Evolutionary conservation across 1,140 invertebrate species (phyloP).

Genomic region (Oryzaephilus surinamensis): DNA sequence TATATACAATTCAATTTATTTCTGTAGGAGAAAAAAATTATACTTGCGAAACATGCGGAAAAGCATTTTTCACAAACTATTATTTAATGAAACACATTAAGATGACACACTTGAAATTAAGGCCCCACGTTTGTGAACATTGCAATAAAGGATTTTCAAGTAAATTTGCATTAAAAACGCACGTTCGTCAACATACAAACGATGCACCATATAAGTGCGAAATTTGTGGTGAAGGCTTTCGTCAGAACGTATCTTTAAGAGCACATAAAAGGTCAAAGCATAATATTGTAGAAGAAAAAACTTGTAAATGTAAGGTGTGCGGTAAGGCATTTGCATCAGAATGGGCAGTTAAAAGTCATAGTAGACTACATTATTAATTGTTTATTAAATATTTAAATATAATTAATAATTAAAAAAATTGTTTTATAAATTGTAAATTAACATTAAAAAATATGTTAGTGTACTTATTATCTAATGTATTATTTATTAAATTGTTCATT

Average conservation of each 20-base stretch:
- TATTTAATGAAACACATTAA: constrained; percentile 9
- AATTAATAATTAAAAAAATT: no score
- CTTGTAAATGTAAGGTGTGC: constrained; percentile 4
- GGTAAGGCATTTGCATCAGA: constrained; percentile 4
- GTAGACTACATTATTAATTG: constrained; percentile 5
- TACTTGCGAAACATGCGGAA: constrained; percentile 7
- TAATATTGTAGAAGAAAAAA: constrained; percentile 7
- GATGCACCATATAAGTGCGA: constrained; percentile 9
- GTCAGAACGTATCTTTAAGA: constrained; percentile 8
- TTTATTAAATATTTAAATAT: no score
- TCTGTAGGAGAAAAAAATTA: constrained; percentile 1
- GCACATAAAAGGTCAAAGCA: constrained; percentile 7
- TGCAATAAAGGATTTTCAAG: constrained; percentile 6
- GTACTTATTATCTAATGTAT: no score
- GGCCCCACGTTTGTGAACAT: constrained; percentile 5
- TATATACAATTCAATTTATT: background rate
- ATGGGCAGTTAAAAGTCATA: constrained; percentile 3
- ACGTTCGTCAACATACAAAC: constrained; percentile 8
- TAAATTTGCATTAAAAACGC: constrained; percentile 3
- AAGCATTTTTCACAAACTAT: constrained; percentile 3
- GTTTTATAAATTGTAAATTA: no score
- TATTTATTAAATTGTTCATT: no score
- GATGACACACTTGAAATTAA: constrained; percentile 6
- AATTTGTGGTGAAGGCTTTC: constrained; percentile 5
- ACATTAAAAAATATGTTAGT: no score